phyloP scores from a whole-genome alignment of 2,113 vertebrate genomes.

The Ceyx cyanopectus region DNA sequence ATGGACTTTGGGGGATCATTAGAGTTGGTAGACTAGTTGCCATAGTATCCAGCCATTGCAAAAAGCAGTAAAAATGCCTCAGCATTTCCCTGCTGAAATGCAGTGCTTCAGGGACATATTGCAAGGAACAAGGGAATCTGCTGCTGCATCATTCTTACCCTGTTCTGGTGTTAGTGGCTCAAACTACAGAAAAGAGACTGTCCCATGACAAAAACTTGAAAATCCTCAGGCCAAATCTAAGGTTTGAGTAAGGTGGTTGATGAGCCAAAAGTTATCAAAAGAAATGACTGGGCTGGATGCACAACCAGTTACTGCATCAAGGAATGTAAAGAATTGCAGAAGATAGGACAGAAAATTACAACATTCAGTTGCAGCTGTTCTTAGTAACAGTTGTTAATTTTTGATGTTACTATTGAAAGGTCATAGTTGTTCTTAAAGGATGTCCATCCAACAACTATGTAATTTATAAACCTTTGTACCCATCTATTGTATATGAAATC shows the following conservation, averaged over 20 bases:
- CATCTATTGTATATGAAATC: neutral
- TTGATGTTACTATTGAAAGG: neutral
- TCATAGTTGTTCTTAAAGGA: neutral
- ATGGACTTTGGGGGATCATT: neutral
- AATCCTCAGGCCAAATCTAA: neutral
- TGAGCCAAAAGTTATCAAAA: neutral
- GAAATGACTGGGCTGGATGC: fast-evolving
- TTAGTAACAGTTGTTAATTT: neutral
- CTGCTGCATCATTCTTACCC: neutral
- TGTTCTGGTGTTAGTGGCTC: neutral
- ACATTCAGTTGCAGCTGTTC: neutral
- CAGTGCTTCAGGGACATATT: neutral
- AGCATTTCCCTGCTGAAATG: neutral
- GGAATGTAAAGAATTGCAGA: neutral
- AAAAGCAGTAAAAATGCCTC: neutral
- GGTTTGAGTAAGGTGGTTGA: neutral
- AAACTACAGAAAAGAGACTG: neutral
- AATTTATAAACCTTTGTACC: neutral
- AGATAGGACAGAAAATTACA: neutral
- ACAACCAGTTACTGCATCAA: neutral
- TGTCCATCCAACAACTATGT: neutral
- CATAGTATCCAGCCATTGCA: neutral
- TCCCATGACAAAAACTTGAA: neutral
- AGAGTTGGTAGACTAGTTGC: neutral
- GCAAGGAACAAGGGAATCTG: neutral